phyloP scores from a whole-genome alignment of 2,113 vertebrate species.

The Ceyx margarethae region DNA sequence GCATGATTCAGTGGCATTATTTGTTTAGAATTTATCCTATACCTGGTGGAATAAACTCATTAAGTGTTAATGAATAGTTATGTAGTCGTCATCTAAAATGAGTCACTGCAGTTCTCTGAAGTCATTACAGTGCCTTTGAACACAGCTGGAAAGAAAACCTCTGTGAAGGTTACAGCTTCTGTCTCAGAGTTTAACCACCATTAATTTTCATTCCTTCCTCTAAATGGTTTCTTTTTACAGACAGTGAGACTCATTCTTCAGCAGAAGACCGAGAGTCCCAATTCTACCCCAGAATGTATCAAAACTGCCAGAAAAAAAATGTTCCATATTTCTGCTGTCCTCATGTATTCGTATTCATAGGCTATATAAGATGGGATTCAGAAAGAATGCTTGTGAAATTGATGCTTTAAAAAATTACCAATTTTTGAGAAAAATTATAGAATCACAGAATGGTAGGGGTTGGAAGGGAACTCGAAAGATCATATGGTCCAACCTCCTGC shows the following conservation, averaged over 20 bases:
- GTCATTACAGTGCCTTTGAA: slow-evolving; percentile 70
- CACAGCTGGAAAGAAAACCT: slow-evolving; percentile 67
- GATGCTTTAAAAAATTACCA: neutral
- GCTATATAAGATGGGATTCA: neutral
- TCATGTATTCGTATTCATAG: neutral
- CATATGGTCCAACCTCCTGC: too few relatives aligned
- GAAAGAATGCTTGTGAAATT: neutral
- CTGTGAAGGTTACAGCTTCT: slow-evolving; percentile 66
- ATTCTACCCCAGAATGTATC: neutral
- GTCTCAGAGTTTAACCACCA: slow-evolving; percentile 43
- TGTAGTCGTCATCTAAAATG: slow-evolving; percentile 76
- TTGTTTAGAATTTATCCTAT: slow-evolving; percentile 74
- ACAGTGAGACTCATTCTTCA: neutral
- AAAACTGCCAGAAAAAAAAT: neutral
- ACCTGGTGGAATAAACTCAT: slow-evolving; percentile 79
- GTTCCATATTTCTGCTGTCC: neutral
- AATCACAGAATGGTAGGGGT: too few relatives aligned
- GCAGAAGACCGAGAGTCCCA: rapidly evolving
- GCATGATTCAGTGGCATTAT: slow-evolving; percentile 67
- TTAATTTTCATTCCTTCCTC: slow-evolving; percentile 29
- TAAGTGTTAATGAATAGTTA: slow-evolving; percentile 78
- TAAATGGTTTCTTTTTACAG: neutral
- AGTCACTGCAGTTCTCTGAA: slow-evolving; percentile 69
- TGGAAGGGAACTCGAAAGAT: too few relatives aligned
- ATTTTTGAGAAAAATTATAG: neutral